phyloP scores from a whole-genome alignment of 2,113 vertebrate species.

The Mustelus asterias region DNA sequence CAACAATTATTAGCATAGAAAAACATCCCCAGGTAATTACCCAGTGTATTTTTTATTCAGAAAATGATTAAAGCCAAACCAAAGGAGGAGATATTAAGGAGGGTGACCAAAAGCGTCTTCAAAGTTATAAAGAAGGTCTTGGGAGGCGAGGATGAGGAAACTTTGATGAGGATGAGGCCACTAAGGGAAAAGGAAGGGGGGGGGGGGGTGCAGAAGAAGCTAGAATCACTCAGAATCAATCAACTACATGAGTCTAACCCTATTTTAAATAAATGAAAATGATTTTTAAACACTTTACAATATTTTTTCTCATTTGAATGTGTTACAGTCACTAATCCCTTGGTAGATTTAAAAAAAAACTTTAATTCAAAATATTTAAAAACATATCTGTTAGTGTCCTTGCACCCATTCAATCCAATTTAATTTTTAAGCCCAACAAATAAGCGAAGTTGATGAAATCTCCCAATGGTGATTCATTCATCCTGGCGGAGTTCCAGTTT shows the following conservation, averaged over 20 bases:
- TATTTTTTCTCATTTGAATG: neutral
- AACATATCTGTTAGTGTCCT: neutral
- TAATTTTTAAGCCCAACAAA: neutral
- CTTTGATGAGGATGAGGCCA: neutral
- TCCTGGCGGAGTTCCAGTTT: neutral
- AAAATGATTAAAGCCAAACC: neutral
- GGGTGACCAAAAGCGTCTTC: no score
- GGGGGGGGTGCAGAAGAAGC: neutral
- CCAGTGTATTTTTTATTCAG: neutral
- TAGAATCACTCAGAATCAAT: neutral
- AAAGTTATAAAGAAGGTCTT: neutral
- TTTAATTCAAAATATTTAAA: neutral
- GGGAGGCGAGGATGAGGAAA: neutral
- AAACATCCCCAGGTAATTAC: neutral
- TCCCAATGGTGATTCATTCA: neutral
- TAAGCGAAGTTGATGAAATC: neutral
- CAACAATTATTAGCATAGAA: neutral
- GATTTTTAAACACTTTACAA: neutral
- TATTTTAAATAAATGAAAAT: neutral
- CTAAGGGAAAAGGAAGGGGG: neutral
- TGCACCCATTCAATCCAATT: neutral
- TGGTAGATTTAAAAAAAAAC: neutral
- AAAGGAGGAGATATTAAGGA: neutral
- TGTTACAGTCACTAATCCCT: neutral
- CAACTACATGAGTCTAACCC: neutral